Evolutionary conservation across 2,113 vertebrate genomes (phyloP).

Genomic region (Pterocles gutturalis): DNA sequence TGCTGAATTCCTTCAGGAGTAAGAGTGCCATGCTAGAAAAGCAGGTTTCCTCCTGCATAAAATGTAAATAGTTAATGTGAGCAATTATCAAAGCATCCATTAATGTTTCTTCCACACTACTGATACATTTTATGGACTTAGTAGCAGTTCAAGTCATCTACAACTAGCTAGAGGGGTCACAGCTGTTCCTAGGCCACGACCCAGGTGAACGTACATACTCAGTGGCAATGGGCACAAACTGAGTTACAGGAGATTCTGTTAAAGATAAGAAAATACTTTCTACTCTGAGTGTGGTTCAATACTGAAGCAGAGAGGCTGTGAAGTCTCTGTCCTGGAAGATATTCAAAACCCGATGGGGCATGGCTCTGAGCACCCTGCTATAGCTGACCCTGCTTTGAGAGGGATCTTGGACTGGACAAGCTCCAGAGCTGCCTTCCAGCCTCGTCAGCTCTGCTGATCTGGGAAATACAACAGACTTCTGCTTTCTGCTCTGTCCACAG

Average conservation of each 20-base stretch:
- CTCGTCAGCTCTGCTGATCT: background rate
- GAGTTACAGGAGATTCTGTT: background rate
- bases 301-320: background rate
- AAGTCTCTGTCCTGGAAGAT: background rate
- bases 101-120: background rate
- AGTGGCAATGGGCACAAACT: background rate
- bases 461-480: background rate
- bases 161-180: background rate
- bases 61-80: background rate
- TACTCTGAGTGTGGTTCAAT: background rate
- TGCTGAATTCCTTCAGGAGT: background rate
- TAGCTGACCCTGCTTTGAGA: background rate
- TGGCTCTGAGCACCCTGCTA: background rate
- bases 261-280: background rate
- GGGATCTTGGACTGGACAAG: background rate
- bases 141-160: background rate
- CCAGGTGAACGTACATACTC: accelerated
- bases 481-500: background rate
- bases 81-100: background rate
- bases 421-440: background rate
- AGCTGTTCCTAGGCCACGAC: background rate
- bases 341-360: background rate
- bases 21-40: background rate
- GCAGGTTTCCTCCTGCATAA: background rate
- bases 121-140: background rate